Percentiles rank a stretch among this genome's conserved stretches.
Evolutionary conservation across 2,888 invertebrate genomes (phyloP).

Genomic region (Drosophila koepferae): DNA sequence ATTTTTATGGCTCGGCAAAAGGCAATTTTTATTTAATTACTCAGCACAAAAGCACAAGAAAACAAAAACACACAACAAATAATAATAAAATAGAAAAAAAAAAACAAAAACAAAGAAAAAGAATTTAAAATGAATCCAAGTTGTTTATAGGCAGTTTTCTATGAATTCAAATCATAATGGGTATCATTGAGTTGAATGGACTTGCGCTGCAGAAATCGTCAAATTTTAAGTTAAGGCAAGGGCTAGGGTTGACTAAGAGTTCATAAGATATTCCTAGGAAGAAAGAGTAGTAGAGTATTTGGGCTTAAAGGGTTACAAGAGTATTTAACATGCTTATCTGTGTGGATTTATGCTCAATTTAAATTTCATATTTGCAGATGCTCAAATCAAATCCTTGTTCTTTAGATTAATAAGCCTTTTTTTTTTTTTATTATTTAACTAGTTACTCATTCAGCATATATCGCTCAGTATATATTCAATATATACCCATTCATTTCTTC

Average conservation of each 20-base stretch:
- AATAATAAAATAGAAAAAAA: conserved; percentile 1
- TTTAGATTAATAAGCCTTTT: no score
- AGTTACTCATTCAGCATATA: no score
- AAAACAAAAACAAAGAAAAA: background rate
- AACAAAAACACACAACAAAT: background rate
- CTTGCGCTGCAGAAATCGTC: background rate
- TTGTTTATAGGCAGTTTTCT: conserved; percentile 31
- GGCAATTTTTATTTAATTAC: conserved; percentile 61
- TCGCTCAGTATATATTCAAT: background rate
- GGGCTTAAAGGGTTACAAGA: no score
- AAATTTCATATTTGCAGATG: no score
- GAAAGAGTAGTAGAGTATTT: no score
- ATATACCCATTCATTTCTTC: background rate
- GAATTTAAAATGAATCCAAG: conserved; percentile 36
- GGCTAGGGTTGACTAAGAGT: no score
- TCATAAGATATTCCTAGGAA: no score
- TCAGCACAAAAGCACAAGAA: conserved; percentile 12
- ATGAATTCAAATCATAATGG: conserved; percentile 7
- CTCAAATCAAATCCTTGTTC: no score
- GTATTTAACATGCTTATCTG: no score
- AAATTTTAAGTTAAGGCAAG: no score
- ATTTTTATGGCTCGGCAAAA: conserved; percentile 51
- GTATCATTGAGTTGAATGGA: conserved; percentile 4
- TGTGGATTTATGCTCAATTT: no score
- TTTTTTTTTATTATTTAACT: no score